phyloP scores from a whole-genome alignment of 1,140 invertebrate species.

The Centruroides vittatus region DNA sequence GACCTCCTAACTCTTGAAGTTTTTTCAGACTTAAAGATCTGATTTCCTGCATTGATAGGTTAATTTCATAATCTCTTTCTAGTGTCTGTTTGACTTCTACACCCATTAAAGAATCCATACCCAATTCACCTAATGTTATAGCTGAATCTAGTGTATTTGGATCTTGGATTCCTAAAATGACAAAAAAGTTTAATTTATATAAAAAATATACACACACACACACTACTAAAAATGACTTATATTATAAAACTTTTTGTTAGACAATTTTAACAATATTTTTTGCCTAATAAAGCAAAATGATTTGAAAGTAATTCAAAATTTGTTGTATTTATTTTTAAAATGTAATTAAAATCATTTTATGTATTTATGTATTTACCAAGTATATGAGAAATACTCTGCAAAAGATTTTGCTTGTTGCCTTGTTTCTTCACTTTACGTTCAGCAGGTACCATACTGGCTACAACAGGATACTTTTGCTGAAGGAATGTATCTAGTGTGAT shows the following conservation, averaged over 20 bases:
- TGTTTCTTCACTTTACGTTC: conserved; percentile 40
- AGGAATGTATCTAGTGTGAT: conserved; percentile 72
- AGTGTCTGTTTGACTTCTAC: conserved; percentile 94
- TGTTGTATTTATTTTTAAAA: too few relatives aligned
- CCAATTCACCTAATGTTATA: conserved; percentile 72
- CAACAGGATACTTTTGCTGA: conserved; percentile 63
- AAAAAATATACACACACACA: too few relatives aligned
- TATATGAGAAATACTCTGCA: conserved; percentile 28
- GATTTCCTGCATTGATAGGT: conserved; percentile 79
- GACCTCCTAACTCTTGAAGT: conserved; percentile 46
- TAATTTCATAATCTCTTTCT: conserved; percentile 78
- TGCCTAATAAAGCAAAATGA: background rate
- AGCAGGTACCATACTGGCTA: conserved; percentile 63
- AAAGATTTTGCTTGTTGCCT: conserved; percentile 18
- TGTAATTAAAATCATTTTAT: background rate
- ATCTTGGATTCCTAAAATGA: conserved; percentile 62
- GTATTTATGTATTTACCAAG: conserved; percentile 24
- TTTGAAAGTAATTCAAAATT: background rate
- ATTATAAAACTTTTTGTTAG: background rate
- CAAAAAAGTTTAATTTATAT: too few relatives aligned
- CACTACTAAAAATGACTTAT: too few relatives aligned
- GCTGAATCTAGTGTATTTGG: conserved; percentile 51
- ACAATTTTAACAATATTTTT: background rate
- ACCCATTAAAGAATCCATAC: conserved; percentile 95
- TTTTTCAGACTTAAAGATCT: conserved; percentile 58